Evolutionary conservation across 2,113 vertebrate species (phyloP), one percentile per base, ranked within the genome.

Genomic region (Ctenodactylus gundi): DNA sequence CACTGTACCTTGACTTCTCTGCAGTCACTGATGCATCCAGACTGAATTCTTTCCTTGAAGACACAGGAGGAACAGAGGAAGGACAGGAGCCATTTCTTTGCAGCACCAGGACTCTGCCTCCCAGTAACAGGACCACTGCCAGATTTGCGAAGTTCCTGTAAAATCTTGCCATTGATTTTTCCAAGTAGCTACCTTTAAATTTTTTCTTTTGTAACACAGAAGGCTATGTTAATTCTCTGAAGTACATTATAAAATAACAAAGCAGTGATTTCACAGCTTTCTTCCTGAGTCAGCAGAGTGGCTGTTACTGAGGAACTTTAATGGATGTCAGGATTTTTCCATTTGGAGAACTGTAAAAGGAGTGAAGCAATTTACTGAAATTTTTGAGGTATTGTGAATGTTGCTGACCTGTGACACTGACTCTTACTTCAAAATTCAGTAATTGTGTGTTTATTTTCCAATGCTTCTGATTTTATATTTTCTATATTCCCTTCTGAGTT

Each of bases 161-260:
- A 91, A 92, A 15, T 39, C 41, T 92, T 73, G n/a, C 60, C 84
- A 46, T 13, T 85, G 85, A 85, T 73, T 95, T 96, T 92, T 85
- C n/a, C 87, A 85, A 58, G 57, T 39, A 58, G 55, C 58, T 88
- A 7, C 85, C 51, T 85, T 68, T 55, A 39, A 36, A 49, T 55
- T 60, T 85, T 88, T 76, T 78, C n/a, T 89, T 6, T 84, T 70
- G 25, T 58, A 78, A 80, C 15, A n/a, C 6, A 58, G 17, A 36
- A 85, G 49, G 65, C 29, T 75, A 87, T 86, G 13, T 90, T 90
- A 68, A 53, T 94, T 93, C 60, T 85, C 72, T 29, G 60, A 29
- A 77, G 88, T 62, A 49, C 20, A 44, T 20, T 73, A 23, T 58
- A 89, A 85, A 93, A 85, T 81, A 95, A 49, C 46, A 90, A 80